Percentiles rank a stretch among this genome's conserved stretches.
phyloP scores from a whole-genome alignment of 35 echinoderm and acorn worm species.

The Lytechinus variegatus region DNA sequence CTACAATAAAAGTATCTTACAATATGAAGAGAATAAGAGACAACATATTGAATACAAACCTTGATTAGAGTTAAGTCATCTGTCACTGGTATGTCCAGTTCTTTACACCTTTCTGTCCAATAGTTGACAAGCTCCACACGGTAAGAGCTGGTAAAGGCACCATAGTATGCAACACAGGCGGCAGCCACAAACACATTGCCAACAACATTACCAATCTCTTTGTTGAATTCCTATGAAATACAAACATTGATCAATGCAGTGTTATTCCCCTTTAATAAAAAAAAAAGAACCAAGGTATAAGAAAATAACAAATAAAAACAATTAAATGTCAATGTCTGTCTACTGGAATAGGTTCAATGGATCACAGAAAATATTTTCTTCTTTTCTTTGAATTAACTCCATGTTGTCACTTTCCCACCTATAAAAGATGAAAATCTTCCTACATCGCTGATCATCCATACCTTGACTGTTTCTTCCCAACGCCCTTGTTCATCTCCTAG shows the following conservation, averaged over 20 bases:
- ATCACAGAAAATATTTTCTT: not conserved
- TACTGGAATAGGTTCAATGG: not conserved
- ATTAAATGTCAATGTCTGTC: not conserved
- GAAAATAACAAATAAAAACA: not conserved
- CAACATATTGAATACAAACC: not conserved
- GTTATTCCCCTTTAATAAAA: not conserved
- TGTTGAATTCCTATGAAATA: constrained; percentile 71
- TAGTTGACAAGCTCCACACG: constrained; percentile 81
- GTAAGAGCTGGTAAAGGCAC: constrained; percentile 96
- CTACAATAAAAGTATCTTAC: not conserved
- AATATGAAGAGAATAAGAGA: not conserved
- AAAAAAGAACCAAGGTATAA: not conserved
- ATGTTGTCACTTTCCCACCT: not conserved
- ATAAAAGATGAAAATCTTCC: not conserved
- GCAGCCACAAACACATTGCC: constrained; percentile 99
- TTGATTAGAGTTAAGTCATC: constrained; percentile 92
- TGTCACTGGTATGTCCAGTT: constrained; percentile 90
- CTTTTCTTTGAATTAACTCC: not conserved
- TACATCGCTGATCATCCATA: constrained; percentile 32
- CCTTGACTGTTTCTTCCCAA: constrained; percentile 98
- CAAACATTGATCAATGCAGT: not conserved
- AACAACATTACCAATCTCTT: constrained; percentile 85
- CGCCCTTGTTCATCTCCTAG: constrained; percentile 96
- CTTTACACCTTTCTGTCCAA: constrained; percentile 89
- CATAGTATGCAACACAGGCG: constrained; percentile 97